A percentile compares a stretch with the other conserved stretches of the same genome.
Conservation (phyloP, 2,797 vertebrate species). For the Mus spretus region DNA sequence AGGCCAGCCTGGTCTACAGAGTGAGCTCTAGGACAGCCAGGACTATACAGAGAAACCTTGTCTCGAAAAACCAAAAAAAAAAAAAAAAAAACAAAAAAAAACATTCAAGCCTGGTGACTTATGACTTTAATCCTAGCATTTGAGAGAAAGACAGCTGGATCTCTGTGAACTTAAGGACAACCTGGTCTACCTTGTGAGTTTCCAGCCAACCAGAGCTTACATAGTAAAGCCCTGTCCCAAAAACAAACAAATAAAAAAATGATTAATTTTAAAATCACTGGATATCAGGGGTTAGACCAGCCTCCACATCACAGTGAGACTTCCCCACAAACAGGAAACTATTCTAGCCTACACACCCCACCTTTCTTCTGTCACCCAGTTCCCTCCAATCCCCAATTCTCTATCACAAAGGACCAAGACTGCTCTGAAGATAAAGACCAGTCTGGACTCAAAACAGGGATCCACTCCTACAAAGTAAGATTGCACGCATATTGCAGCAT, state of each 20-base stretch:
- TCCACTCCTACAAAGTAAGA: neutral
- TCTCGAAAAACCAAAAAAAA: too few species aligned
- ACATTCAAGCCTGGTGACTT: neutral
- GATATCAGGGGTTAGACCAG: neutral
- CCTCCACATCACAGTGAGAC: neutral
- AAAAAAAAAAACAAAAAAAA: too few species aligned
- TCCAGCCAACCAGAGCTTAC: neutral
- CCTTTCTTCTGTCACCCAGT: slow-evolving; percentile 7
- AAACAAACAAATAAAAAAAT: neutral
- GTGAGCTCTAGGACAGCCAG: too few species aligned
- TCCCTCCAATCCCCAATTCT: neutral
- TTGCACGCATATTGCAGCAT: neutral
- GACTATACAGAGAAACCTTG: too few species aligned
- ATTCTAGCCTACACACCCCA: neutral
- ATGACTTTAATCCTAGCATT: neutral
- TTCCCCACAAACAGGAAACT: neutral
- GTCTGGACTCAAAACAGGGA: neutral
- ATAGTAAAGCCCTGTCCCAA: neutral
- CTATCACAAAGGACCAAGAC: neutral
- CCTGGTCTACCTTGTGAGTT: neutral
- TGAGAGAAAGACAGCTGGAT: neutral
- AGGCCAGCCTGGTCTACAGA: too few species aligned
- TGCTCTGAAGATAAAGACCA: slow-evolving; percentile 8
- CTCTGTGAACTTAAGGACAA: neutral
- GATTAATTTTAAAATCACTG: neutral